phyloP scores from a whole-genome alignment of 2,888 invertebrate genomes.

The Chalcis sispes region DNA sequence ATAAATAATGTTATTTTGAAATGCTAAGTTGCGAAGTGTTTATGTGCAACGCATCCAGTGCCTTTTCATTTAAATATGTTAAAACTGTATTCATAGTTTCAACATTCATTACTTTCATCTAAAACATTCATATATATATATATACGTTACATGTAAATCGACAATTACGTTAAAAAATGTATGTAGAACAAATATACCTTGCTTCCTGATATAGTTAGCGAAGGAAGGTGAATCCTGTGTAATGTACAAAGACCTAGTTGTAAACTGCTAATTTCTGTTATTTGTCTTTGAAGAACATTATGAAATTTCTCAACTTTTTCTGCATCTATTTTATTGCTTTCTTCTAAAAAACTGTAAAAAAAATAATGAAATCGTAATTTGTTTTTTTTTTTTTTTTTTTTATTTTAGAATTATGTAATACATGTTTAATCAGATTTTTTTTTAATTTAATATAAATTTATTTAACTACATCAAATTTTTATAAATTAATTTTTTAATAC shows the following conservation, averaged over 20 bases:
- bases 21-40: conserved; percentile 32
- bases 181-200: conserved; percentile 60
- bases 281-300: conserved; percentile 63
- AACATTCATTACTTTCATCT: conserved; percentile 67
- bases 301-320: conserved; percentile 68
- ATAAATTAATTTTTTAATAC: background rate
- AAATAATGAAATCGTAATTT: conserved; percentile 28
- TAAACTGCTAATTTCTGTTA: conserved; percentile 61
- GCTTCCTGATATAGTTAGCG: conserved; percentile 67
- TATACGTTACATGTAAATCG: background rate
- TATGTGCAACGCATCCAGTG: conserved; percentile 64
- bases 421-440: too few relatives aligned
- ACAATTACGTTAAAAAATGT: conserved; percentile 13
- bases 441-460: too few relatives aligned
- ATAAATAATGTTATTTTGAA: conserved; percentile 44
- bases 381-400: too few relatives aligned
- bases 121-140: conserved; percentile 53
- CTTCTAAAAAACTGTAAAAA: conserved; percentile 54
- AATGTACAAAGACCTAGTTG: conserved; percentile 67
- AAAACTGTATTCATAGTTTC: conserved; percentile 67
- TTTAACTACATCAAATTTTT: too few relatives aligned
- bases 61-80: conserved; percentile 69
- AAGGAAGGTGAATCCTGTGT: conserved; percentile 65
- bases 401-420: too few relatives aligned
- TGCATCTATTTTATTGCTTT: conserved; percentile 50